Conservation (phyloP, 1,140 invertebrate species). For the Drosophila orena region DNA sequence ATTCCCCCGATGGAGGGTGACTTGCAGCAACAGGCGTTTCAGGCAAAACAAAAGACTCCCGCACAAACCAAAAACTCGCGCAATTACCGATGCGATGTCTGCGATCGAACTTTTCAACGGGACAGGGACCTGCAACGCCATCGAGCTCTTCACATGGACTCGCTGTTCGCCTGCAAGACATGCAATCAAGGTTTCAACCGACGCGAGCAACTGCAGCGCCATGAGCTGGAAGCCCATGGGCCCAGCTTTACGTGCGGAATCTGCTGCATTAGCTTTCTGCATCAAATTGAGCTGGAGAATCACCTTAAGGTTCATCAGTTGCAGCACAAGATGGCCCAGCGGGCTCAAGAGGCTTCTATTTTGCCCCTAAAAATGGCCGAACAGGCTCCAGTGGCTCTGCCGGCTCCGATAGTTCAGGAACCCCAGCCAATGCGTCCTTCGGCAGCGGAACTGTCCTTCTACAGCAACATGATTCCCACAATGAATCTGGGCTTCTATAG, state of each 20-base stretch:
- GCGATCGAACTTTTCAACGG: conserved; percentile 87
- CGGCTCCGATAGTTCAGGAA: conserved; percentile 22
- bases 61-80: conserved; percentile 41
- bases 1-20: conserved; percentile 52
- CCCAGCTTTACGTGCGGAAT: conserved; percentile 87
- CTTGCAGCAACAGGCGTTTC: conserved; percentile 46
- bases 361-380: conserved; percentile 17
- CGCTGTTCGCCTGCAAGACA: conserved; percentile 87
- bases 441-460: conserved; percentile 71
- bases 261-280: conserved; percentile 86
- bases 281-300: conserved; percentile 86
- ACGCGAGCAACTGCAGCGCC: conserved; percentile 88
- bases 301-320: conserved; percentile 86
- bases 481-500: conserved; percentile 83
- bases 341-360: conserved; percentile 58
- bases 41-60: conserved; percentile 10
- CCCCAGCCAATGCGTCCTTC: conserved; percentile 39
- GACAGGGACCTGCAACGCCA: conserved; percentile 89
- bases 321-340: conserved; percentile 69
- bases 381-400: conserved; percentile 6
- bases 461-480: conserved; percentile 79
- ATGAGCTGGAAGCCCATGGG: conserved; percentile 86
- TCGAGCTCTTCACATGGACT: conserved; percentile 87
- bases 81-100: conserved; percentile 86
- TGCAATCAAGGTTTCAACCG: conserved; percentile 88